Base-by-base conservation (phyloP, 2,797 vertebrate genomes). In the Arctocebus calabarensis region DNA sequence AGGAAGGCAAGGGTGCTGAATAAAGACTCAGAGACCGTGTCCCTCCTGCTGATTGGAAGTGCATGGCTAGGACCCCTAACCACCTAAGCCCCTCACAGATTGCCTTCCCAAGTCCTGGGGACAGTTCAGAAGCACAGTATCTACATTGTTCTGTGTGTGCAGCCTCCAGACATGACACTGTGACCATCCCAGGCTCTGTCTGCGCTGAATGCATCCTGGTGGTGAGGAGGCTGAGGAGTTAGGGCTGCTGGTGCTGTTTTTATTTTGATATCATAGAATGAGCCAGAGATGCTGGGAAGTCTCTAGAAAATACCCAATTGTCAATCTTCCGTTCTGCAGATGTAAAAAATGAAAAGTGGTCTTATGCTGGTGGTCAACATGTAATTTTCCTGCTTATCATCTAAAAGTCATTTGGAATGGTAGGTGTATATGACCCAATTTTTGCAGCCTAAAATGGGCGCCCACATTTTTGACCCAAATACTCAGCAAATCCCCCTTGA, bases 41-140 rank as follows among this genome's bases (percentile, higher is more conserved):
- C 40, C 19, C 73, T 13, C 12, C 11, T 70, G 71, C 17, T 17
- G 55, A 73, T 2, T 0, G 7, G 82, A 66, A 52, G 14, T 11
- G 13, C 1, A 37, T 14, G 78, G 12, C 19, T 9, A 7, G 79
- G 1, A 12, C 1, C 70, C 37, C 4, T 10, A 22, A 0, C 1
- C 20, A 75, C 62, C 71, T 32, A 13, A 22, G 37, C 45, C 71
- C 40, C 84, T 87, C 57, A 17, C 0, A 19, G 25, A 23, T 2
- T 12, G 52, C 8, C 16, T 82, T 55, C 74, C 70, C 27, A 23
- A 32, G 5, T 25, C 14, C 27, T 5, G 34, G 32, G 29, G 11
- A 14, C 20, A 48, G 37, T 4, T 17, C 6, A 85, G 32, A n/a
- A 40, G 37, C 5, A 11, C 17, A 12, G 16, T 64, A 64, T 45